A percentile compares a stretch with the other conserved stretches of the same genome.
phyloP scores from a whole-genome alignment of 2,113 vertebrate genomes.

The Phrynocephalus versicolor region DNA sequence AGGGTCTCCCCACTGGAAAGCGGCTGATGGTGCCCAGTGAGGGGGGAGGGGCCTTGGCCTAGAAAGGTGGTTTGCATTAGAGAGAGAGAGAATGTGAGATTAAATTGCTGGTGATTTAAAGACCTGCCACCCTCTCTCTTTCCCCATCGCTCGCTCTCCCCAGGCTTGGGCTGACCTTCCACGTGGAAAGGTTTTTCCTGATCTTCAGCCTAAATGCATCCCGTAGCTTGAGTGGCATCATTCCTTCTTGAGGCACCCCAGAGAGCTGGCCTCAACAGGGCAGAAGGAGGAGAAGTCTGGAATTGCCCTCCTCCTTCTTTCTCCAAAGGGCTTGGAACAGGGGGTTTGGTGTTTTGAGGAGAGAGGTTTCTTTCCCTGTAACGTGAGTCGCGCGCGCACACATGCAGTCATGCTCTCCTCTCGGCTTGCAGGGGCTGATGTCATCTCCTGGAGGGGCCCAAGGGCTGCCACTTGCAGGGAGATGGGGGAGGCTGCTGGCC shows the following conservation, averaged over 20 bases:
- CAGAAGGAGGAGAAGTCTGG: neutral
- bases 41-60: constrained; percentile 50
- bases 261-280: neutral
- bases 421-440: constrained; percentile 73
- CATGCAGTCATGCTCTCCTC: constrained; percentile 71
- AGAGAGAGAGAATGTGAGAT: constrained; percentile 42
- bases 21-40: constrained; percentile 64
- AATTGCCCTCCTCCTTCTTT: too few species aligned
- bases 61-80: constrained; percentile 66
- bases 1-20: constrained; percentile 62
- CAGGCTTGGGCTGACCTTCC: neutral
- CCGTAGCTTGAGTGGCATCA: too few species aligned
- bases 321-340: neutral
- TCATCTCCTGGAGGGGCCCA: constrained; percentile 81
- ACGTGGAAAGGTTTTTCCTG: too few species aligned
- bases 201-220: too few species aligned
- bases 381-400: constrained; percentile 62
- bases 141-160: neutral
- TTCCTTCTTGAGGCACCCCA: too few species aligned
- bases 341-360: constrained; percentile 42
- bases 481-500: too few species aligned
- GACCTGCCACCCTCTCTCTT: neutral
- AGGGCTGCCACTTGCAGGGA: too few species aligned
- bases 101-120: constrained; percentile 20
- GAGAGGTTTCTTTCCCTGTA: constrained; percentile 68